Conservation (phyloP, 2,888 invertebrate species). For the Mimachlamys varia region DNA sequence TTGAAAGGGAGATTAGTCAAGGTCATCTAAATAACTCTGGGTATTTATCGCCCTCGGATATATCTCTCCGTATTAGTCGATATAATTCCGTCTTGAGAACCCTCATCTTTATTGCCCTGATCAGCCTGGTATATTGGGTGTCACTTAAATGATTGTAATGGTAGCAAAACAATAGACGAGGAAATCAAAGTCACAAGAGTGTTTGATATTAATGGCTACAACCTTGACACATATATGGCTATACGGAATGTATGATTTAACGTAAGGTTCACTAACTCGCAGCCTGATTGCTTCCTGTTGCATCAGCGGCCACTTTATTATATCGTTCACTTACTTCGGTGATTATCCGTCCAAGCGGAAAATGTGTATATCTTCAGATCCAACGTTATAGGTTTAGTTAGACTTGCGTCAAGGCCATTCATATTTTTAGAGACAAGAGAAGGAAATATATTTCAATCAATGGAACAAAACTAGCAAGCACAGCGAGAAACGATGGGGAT, state of each 20-base stretch:
- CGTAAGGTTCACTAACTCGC: not conserved
- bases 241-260: not conserved
- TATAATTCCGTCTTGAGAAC: not conserved
- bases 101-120: not conserved
- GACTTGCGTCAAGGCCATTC: not conserved
- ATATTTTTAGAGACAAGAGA: not conserved
- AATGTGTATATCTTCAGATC: not conserved
- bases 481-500: not conserved
- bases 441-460: not conserved
- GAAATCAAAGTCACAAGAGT: not conserved
- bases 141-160: constrained; percentile 30
- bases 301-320: not conserved
- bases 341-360: not conserved
- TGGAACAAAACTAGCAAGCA: not conserved
- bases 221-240: not conserved
- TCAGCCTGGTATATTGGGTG: constrained; percentile 6
- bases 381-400: not conserved
- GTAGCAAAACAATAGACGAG: not conserved
- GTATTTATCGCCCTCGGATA: not conserved
- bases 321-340: not conserved
- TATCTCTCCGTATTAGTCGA: too few relatives aligned
- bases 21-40: not conserved
- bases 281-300: not conserved
- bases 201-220: constrained; percentile 1
- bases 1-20: not conserved